These are phyloP conservation scores for Lethenteron camtschaticum DNA, from an alignment of 2,113 vertebrate genomes.

Conservation along the genomic window DNA sequence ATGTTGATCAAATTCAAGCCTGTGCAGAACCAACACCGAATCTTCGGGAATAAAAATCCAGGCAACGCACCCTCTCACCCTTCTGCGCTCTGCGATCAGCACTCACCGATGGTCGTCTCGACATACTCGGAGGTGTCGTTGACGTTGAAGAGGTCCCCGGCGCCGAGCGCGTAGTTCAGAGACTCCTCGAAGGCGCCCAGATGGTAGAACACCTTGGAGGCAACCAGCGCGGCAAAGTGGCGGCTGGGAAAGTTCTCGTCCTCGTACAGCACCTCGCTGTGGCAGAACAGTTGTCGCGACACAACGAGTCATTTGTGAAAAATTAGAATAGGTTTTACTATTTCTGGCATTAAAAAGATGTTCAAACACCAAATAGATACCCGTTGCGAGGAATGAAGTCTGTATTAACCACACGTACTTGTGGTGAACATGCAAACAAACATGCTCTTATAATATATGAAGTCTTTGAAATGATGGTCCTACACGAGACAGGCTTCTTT, in stretches of 20 bases:
- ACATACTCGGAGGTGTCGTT: constrained; percentile 93
- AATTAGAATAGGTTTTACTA: too few species aligned
- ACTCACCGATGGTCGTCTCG: constrained; percentile 91
- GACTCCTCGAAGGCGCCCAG: constrained; percentile 95
- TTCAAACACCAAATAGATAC: too few species aligned
- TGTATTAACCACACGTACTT: too few species aligned
- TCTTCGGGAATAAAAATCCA: neutral
- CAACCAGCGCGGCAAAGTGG: constrained; percentile 81
- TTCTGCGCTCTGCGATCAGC: too few species aligned
- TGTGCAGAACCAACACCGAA: neutral
- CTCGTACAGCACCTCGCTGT: constrained; percentile 87
- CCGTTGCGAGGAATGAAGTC: too few species aligned
- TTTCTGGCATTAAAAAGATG: too few species aligned
- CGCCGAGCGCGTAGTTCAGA: constrained; percentile 84
- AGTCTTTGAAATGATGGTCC: too few species aligned
- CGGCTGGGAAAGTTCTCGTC: constrained; percentile 86
- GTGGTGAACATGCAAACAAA: too few species aligned
- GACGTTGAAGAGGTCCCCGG: constrained; percentile 95
- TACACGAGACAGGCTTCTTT: too few species aligned
- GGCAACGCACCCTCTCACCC: neutral
- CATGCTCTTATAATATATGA: too few species aligned
- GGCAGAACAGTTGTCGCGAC: constrained; percentile 9
- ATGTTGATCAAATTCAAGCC: too few species aligned
- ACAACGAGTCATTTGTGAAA: too few species aligned
- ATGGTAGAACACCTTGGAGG: constrained; percentile 97